Base-by-base conservation (phyloP, 2,797 vertebrate genomes). In the Mallotus villosus region DNA sequence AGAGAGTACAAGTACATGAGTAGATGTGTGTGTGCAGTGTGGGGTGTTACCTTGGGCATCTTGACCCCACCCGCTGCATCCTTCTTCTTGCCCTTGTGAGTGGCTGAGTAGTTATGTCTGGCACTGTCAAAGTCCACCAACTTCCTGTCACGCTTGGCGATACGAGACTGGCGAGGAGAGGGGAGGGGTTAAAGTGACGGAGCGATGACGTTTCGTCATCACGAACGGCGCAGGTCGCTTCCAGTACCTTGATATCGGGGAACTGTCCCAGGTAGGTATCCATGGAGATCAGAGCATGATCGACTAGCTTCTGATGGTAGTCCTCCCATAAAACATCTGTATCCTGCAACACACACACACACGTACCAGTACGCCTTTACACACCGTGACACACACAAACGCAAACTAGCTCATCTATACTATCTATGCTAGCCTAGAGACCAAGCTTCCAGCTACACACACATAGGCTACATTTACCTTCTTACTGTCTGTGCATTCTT, bases 201-300 rank as follows among this genome's bases (percentile, higher is more conserved):
- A 55, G 51, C 17, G 4, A 19, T 11, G 1, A 1, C 17, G 4
- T 51, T 16, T 16, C 49, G 12, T 16, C 3, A 51, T 9, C 49
- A 51, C n/a, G 49, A 5, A 51, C 19, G 17, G 7, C 69, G 17
- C 14, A 37, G 4, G 21, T 11, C 41, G 41, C 24, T 27, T 29
- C 5, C 29, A 9, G 25, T 19, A 98, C 97, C 93, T 96, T 99
- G 84, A 99, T 99, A 83, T 99, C 98, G 3, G 98, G 98, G 84
- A 99, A 99, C 84, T 99, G 98, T 73, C 97, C 98, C 76, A 99
- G 93, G 87, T 99, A 99, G 0, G 97, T 99, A 88, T 99, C 98
- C 96, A 99, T 98, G 70, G 98, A 99, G 78, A 99, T 95, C 69
- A 99, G 93, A 0, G 98, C 96, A 75, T 99, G 95, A 89, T 98